Evolutionary conservation across 2,113 vertebrate genomes (phyloP).

Genomic region (Elachura formosa): DNA sequence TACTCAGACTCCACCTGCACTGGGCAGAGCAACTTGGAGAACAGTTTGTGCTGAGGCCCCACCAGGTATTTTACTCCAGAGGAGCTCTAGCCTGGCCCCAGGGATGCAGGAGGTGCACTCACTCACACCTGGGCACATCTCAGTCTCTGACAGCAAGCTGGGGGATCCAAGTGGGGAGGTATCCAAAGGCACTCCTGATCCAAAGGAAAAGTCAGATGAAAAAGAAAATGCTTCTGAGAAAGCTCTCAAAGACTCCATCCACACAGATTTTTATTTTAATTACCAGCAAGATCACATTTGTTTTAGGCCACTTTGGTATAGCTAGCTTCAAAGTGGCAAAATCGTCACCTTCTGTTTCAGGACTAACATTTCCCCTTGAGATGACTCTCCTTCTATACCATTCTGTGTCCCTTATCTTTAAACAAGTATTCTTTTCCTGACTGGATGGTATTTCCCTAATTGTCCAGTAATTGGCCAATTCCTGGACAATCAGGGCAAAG

Average conservation of each 20-base stretch:
- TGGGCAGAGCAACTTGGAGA: neutral
- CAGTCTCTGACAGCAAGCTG: too few species aligned
- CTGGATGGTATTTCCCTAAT: neutral
- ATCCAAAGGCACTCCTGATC: neutral
- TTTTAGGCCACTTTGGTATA: neutral
- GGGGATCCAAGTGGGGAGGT: rapidly evolving
- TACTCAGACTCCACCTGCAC: neutral
- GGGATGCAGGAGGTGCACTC: neutral
- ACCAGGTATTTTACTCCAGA: neutral
- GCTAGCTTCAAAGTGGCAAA: neutral
- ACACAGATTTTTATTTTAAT: neutral
- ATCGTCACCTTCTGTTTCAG: neutral
- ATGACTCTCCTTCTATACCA: neutral
- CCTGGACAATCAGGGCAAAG: too few species aligned
- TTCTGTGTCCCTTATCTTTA: neutral
- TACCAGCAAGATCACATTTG: neutral
- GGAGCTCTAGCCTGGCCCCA: neutral
- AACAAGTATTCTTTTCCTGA: neutral
- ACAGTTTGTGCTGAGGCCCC: neutral
- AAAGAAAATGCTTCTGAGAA: neutral
- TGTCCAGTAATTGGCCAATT: too few species aligned
- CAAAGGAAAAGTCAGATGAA: neutral
- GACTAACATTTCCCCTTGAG: neutral
- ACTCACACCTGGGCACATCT: rapidly evolving
- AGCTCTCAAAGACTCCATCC: neutral